Conservation (phyloP, 2,888 invertebrate genomes). For the Monopis laevigella region DNA sequence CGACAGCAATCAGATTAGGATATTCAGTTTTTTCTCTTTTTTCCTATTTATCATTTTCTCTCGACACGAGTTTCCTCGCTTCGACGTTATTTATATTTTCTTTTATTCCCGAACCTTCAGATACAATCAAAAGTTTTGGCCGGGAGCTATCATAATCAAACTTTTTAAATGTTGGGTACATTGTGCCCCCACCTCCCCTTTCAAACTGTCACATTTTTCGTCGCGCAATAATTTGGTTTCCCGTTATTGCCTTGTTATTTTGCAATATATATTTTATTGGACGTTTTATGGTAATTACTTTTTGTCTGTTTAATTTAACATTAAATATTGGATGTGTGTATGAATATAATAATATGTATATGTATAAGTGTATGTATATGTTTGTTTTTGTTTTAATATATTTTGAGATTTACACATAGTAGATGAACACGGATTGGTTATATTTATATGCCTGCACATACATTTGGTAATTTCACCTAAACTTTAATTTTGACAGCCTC, state of each 20-base stretch:
- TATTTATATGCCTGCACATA: too few species aligned
- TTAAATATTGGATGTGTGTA: too few species aligned
- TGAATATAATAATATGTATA: too few species aligned
- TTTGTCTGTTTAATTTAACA: too few species aligned
- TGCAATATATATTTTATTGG: constrained; percentile 40
- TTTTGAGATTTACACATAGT: too few species aligned
- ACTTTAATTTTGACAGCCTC: too few species aligned
- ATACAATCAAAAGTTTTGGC: constrained; percentile 53
- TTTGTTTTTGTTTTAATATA: too few species aligned
- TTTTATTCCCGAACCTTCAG: constrained; percentile 43
- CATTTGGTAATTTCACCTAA: too few species aligned
- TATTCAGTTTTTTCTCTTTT: constrained; percentile 12
- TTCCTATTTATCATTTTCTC: constrained; percentile 16
- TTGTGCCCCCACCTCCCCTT: constrained; percentile 24
- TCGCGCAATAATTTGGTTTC: constrained; percentile 41
- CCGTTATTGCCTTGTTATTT: constrained; percentile 46
- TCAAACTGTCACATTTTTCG: constrained; percentile 30
- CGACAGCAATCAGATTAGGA: constrained; percentile 25
- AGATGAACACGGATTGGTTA: too few species aligned
- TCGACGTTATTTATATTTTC: constrained; percentile 37
- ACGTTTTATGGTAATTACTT: constrained; percentile 15
- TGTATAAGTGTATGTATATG: too few species aligned
- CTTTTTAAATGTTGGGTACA: constrained; percentile 46
- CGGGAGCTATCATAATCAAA: constrained; percentile 50
- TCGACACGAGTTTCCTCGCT: constrained; percentile 23